A percentile compares a stretch with the other conserved stretches of the same genome.
Conservation (phyloP, 1,140 invertebrate species). For the Campoletis sonorensis region DNA sequence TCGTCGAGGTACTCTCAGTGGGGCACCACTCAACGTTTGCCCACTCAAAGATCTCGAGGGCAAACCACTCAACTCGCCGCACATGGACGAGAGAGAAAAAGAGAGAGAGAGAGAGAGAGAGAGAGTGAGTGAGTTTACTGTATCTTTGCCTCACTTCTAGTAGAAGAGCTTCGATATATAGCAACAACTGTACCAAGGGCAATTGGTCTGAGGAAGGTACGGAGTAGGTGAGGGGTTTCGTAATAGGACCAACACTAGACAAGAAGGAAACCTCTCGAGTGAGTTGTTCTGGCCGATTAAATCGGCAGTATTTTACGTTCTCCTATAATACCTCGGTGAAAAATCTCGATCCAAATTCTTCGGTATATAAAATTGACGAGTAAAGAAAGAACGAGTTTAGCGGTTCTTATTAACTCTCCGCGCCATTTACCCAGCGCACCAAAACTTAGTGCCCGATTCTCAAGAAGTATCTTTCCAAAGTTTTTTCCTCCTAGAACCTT, state of each 20-base stretch:
- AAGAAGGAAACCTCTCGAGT: slow-evolving; percentile 30
- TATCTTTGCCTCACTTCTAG: slow-evolving; percentile 1
- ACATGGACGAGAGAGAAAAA: neutral
- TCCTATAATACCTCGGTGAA: neutral
- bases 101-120: too few relatives aligned
- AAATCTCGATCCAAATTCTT: neutral
- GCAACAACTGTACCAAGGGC: neutral
- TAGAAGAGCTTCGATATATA: neutral
- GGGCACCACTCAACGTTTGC: slow-evolving; percentile 56
- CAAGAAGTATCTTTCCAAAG: too few relatives aligned
- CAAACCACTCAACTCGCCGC: slow-evolving; percentile 24
- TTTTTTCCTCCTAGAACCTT: too few relatives aligned
- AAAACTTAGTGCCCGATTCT: too few relatives aligned
- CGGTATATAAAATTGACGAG: neutral
- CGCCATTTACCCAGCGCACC: too few relatives aligned
- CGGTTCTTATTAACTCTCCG: too few relatives aligned
- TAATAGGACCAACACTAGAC: slow-evolving; percentile 7
- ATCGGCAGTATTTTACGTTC: slow-evolving; percentile 41
- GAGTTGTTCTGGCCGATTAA: slow-evolving; percentile 63
- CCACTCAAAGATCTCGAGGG: slow-evolving; percentile 34
- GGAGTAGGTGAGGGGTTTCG: neutral
- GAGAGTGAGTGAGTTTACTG: neutral
- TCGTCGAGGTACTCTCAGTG: slow-evolving; percentile 28
- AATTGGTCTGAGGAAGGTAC: slow-evolving; percentile 9
- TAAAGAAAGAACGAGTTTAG: neutral